These are phyloP conservation scores for Norana najaformis DNA, from an alignment of 2,888 invertebrate species.

Conservation along the genomic window DNA sequence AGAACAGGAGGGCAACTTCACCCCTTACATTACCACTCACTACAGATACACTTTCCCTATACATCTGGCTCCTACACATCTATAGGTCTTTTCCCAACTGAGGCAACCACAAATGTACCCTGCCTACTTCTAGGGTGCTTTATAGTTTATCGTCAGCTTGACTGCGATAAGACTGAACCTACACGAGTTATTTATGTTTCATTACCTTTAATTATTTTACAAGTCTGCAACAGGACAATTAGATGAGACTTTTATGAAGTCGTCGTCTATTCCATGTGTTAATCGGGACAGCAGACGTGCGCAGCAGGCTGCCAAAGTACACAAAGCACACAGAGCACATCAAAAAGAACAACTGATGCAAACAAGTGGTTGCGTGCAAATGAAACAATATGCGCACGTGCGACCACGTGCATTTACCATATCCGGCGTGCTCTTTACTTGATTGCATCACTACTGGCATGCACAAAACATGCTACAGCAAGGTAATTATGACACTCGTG, in stretches of 20 bases:
- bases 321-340: background rate
- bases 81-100: background rate
- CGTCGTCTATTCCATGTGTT: background rate
- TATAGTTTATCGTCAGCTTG: background rate
- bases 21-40: background rate
- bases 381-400: background rate
- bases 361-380: background rate
- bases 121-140: background rate
- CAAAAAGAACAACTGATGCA: background rate
- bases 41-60: background rate
- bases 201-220: background rate
- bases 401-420: background rate
- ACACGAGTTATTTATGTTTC: background rate
- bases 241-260: background rate
- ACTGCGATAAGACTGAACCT: background rate
- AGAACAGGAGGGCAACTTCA: background rate
- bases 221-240: background rate
- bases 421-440: constrained; percentile 4
- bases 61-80: background rate
- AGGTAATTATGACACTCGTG: background rate
- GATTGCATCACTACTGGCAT: background rate
- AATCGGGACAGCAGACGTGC: background rate
- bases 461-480: background rate
- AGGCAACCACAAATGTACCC: background rate
- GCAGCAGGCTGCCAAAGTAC: background rate